Evolutionary conservation across 2,888 invertebrate species (phyloP).

Genomic region (Gortyna flavago): DNA sequence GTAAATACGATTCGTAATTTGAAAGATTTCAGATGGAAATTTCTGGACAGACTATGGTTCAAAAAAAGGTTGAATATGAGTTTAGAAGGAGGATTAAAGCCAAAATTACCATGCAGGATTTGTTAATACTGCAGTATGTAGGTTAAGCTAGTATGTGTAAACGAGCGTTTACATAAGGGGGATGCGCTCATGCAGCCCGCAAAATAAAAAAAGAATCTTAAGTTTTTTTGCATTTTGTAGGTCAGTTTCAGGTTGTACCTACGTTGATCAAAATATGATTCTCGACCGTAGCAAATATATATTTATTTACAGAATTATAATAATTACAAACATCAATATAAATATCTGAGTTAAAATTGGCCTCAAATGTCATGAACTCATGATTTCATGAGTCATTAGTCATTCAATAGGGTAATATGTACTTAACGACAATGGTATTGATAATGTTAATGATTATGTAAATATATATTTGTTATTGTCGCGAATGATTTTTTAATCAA

Average conservation of each 20-base stretch:
- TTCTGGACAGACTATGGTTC: too few relatives aligned
- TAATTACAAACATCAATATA: not conserved
- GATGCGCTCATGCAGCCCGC: not conserved
- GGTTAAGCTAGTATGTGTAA: constrained; percentile 36
- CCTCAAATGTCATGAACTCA: not conserved
- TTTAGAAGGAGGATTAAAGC: too few relatives aligned
- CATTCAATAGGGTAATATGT: not conserved
- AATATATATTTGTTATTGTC: not conserved
- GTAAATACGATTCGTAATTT: too few relatives aligned
- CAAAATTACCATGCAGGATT: too few relatives aligned
- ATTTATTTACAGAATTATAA: not conserved
- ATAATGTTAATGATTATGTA: not conserved
- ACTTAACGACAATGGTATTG: not conserved
- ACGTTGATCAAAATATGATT: not conserved
- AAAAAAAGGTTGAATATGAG: too few relatives aligned
- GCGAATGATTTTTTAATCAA: not conserved
- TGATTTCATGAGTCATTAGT: not conserved
- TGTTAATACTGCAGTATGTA: too few relatives aligned
- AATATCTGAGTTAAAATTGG: not conserved
- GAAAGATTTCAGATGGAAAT: too few relatives aligned
- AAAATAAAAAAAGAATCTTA: not conserved
- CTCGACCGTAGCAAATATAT: not conserved
- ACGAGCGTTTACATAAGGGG: constrained; percentile 25
- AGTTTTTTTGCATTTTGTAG: not conserved
- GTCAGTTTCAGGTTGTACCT: too few relatives aligned